A percentile compares a stretch with the other conserved stretches of the same genome.
phyloP scores from a whole-genome alignment of 2,113 vertebrate genomes.

The Myrmecophaga tridactyla region DNA sequence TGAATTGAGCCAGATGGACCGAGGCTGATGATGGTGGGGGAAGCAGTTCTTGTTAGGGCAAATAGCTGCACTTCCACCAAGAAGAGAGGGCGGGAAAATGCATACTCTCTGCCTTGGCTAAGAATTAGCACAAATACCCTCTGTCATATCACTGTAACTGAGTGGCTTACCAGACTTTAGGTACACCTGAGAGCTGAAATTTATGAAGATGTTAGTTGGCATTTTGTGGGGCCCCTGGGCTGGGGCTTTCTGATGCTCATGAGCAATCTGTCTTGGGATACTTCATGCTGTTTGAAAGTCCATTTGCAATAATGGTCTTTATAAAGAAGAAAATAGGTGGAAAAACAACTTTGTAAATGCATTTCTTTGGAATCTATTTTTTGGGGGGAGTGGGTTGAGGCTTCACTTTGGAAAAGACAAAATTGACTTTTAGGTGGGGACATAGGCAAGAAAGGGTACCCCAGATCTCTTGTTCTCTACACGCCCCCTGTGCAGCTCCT shows the following conservation, averaged over 20 bases:
- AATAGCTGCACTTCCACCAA: conserved; percentile 1
- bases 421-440: no score
- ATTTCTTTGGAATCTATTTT: conserved; percentile 73
- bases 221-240: conserved; percentile 63
- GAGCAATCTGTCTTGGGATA: conserved; percentile 53
- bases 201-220: conserved; percentile 74
- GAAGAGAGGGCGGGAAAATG: not conserved
- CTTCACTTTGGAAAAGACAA: no score
- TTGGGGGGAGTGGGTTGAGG: no score
- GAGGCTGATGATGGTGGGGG: not conserved
- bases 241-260: conserved; percentile 53
- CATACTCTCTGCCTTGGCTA: conserved; percentile 47
- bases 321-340: conserved; percentile 17
- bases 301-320: conserved; percentile 62
- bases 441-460: no score
- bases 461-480: no score
- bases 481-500: no score
- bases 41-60: no score
- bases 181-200: conserved; percentile 68
- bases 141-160: not conserved
- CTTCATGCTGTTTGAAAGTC: conserved; percentile 28
- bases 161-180: conserved; percentile 69
- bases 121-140: conserved; percentile 70
- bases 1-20: fast-evolving
- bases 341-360: conserved; percentile 73